Evolutionary conservation across 2,797 vertebrate genomes (phyloP), one percentile per base, ranked within the genome.

Genomic region (Chelon auratus): DNA sequence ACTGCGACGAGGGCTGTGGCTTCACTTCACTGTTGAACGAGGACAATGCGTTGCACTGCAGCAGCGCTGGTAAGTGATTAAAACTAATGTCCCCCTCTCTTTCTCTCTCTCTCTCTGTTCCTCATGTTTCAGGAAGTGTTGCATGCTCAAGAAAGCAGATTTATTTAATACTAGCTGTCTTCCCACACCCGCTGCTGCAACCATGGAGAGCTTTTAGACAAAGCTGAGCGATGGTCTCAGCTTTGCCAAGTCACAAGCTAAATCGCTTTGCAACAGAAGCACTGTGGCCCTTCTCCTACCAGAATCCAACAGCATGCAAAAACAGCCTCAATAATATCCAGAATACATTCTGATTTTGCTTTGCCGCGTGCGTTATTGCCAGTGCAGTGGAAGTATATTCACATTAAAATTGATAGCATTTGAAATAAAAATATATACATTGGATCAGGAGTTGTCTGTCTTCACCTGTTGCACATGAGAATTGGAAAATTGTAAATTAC

Each of bases 201-300:
- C 57, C 62, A 68, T 45, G 72, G 68, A 52, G 61, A 40, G 30
- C 1, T 67, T 82, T 81, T 72, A 72, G 48, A 72, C 53, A 76
- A 69, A 77, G 72, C 4, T 10, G 72, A 72, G 72, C 73, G 51
- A 59, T 77, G 62, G 64, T 77, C 55, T 76, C 52, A 68, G 36
- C 75, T 81, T 79, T 84, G 63, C 68, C 40, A 77, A 74, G 68
- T 81, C 82, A 85, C 79, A 73, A 77, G 78, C 62, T 77, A 76
- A 81, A 78, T 85, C 75, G 68, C 60, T 82, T 69, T 78, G 52
- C 58, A 52, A 43, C 75, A 79, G 61, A 79, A 79, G 70, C 68
- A 78, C 66, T 2, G 67, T 70, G 42, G 40, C 67, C 5, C 36
- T 77, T 63, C 26, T 61, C 50, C 33, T 40, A 64, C 47, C 51